A percentile compares a stretch with the other conserved stretches of the same genome.
Evolutionary conservation across 2,797 vertebrate genomes (phyloP).

Genomic region (Lacerta viridis): DNA sequence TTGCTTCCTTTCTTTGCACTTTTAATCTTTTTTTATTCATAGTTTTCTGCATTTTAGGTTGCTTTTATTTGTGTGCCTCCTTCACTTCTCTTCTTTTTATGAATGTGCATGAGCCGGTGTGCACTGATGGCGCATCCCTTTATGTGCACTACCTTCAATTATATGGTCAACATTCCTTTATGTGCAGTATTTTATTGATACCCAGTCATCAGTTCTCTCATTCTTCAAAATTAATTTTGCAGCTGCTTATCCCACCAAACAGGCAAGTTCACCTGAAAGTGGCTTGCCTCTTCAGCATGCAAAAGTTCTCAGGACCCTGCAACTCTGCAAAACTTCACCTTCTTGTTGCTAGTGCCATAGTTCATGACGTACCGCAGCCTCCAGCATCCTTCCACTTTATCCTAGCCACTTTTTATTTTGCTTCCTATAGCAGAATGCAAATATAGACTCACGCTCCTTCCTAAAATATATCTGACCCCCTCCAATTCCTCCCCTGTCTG

Average conservation of each 20-base stretch:
- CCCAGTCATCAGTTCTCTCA: neutral
- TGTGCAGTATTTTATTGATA: neutral
- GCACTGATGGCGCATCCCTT: too few relatives aligned
- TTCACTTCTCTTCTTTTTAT: too few relatives aligned
- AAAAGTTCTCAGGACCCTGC: neutral
- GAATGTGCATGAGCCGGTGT: too few relatives aligned
- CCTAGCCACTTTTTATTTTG: neutral
- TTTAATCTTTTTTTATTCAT: too few relatives aligned
- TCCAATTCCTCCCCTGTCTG: neutral
- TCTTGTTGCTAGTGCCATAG: neutral
- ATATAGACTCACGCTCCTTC: neutral
- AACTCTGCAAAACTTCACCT: neutral
- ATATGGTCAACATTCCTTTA: too few relatives aligned
- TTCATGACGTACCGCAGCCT: neutral
- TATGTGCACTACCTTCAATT: too few relatives aligned
- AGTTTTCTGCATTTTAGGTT: too few relatives aligned
- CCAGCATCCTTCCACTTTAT: neutral
- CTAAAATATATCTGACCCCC: neutral
- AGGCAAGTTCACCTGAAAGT: neutral
- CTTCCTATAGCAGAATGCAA: neutral
- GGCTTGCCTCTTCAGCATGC: too few relatives aligned
- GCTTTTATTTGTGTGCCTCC: too few relatives aligned
- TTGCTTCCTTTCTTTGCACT: too few relatives aligned
- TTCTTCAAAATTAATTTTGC: neutral
- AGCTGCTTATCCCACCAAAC: neutral